Percentiles rank a stretch among this genome's conserved stretches.
These are phyloP conservation scores for Lamprotornis superbus DNA, from an alignment of 2,113 vertebrate genomes.

Conservation along the genomic window DNA sequence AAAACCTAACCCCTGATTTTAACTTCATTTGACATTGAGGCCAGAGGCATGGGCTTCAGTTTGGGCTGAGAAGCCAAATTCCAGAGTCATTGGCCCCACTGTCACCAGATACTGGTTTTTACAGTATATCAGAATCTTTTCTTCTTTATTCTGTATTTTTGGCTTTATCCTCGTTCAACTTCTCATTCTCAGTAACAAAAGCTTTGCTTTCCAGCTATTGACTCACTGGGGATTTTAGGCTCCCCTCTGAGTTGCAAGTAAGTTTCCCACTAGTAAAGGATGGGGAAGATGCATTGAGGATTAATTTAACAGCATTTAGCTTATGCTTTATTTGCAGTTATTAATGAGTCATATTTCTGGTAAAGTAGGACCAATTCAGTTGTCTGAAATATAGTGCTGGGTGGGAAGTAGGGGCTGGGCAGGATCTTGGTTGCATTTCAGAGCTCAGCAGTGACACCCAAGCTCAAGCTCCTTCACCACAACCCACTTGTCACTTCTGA, in stretches of 20 bases:
- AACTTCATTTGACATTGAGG: background rate
- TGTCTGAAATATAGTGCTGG: background rate
- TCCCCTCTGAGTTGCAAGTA: rapidly evolving
- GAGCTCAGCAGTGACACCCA: background rate
- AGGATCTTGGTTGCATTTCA: background rate
- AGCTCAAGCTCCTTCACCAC: rapidly evolving
- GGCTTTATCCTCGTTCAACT: rapidly evolving
- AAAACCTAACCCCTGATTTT: background rate
- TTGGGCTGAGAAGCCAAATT: background rate
- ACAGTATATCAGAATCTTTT: background rate
- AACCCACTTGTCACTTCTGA: background rate
- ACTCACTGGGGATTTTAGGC: background rate
- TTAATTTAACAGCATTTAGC: background rate
- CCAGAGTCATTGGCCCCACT: background rate
- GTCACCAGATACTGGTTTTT: background rate
- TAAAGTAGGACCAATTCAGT: background rate
- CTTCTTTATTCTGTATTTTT: background rate
- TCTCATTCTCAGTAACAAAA: background rate
- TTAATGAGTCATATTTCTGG: background rate
- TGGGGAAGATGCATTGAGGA: background rate
- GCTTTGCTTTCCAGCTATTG: background rate
- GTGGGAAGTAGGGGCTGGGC: background rate
- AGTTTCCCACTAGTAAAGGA: background rate
- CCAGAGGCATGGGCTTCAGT: rapidly evolving
- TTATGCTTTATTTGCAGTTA: background rate